Evolutionary conservation across 2,888 invertebrate genomes (phyloP), one percentile per base, ranked within the genome.

Genomic region (Lithophane socia): DNA sequence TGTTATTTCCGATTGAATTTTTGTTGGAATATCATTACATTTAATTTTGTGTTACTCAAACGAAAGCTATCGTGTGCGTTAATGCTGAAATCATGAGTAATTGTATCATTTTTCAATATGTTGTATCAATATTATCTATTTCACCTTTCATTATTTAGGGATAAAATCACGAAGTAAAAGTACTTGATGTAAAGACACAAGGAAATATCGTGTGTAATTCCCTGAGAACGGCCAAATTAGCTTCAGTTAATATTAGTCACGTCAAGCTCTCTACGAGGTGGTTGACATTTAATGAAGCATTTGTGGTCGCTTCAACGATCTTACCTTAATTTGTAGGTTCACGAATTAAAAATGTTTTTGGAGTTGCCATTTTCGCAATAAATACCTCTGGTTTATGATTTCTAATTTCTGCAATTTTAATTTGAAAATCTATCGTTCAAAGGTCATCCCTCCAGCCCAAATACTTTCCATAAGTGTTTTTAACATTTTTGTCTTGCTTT

Each of bases 241-340:
- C 12, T 63, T 60, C 54, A 64, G 58, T 67, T 58, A 44, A 52
- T 37, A 73, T 61, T 56, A 70, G 76, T 67, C 42, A 47, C 73
- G 47, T 58, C 58, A 72, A 66, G 49, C 21, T 81, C 47, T 84
- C 47, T 16, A 52, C 21, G n/a, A 52, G 54, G 54, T 69, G 72
- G 44, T 24, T 66, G 81, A 80, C 77, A 65, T 70, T 58, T 70
- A 70, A 76, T 73, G 60, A 56, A 64, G 12, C 58, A 67, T 73
- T 64, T 29, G 29, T 69, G 56, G 13, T 44, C 29, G 54, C 37
- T 75, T 70, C 58, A 52, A 44, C 24, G 13, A 8, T 16, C 13
- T 61, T 13, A 24, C 42, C 1, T 18, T 58, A 49, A 67, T n/a
- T 67, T 37, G 12, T 37, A 16, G 37, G n/a, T 56, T 47, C 21